Evolutionary conservation across 2,888 invertebrate genomes (phyloP).

Genomic region (Proisotoma minuta): DNA sequence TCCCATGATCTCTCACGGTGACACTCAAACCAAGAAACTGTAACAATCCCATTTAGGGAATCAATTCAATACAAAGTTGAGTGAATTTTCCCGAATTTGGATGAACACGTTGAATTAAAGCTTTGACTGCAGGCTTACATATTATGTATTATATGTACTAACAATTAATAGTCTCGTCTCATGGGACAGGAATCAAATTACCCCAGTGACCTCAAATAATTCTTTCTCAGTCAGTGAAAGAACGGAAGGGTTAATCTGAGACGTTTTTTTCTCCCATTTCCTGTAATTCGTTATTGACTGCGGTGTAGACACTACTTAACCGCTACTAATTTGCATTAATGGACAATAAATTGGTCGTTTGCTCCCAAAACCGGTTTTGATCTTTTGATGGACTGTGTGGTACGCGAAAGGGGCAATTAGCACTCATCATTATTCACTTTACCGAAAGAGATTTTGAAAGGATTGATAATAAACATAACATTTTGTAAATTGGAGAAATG

Average conservation of each 20-base stretch:
- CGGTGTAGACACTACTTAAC: not conserved
- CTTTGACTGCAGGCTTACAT: not conserved
- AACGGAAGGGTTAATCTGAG: not conserved
- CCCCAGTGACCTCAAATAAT: not conserved
- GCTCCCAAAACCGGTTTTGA: not conserved
- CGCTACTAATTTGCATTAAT: constrained; percentile 8
- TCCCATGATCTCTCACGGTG: not conserved
- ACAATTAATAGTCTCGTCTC: not conserved
- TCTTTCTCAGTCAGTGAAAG: not conserved
- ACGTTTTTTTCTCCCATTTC: not conserved
- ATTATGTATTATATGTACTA: not conserved
- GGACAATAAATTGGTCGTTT: constrained; percentile 1
- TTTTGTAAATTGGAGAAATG: not conserved
- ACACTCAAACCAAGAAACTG: too few relatives aligned
- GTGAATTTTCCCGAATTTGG: not conserved
- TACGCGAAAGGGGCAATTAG: constrained; percentile 7
- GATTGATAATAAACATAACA: not conserved
- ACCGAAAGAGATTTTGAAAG: not conserved
- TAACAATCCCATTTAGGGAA: not conserved
- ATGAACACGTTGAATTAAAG: not conserved
- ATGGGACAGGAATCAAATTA: not conserved
- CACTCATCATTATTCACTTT: not conserved
- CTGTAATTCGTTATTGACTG: not conserved
- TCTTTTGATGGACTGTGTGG: not conserved
- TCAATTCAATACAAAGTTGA: not conserved